Conservation (phyloP, 2,797 vertebrate species). For the Alosa sapidissima region DNA sequence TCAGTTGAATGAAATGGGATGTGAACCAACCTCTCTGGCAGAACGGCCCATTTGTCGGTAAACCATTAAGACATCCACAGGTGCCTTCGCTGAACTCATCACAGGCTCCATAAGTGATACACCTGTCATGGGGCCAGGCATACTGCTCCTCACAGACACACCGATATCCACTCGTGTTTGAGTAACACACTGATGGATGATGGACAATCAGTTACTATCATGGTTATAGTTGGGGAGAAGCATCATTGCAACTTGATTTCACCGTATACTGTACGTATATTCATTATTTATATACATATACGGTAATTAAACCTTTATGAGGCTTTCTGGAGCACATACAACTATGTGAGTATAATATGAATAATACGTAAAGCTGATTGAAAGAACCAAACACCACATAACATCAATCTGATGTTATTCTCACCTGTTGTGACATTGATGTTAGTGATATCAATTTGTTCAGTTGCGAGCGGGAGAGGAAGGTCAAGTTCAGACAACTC, state of each 20-base stretch:
- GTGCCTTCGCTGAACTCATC: not conserved
- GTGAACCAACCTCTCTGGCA: conserved; percentile 70
- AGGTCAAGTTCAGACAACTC: conserved; percentile 19
- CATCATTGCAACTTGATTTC: not conserved
- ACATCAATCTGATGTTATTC: not conserved
- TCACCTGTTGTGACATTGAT: conserved; percentile 25
- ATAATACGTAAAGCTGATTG: not conserved
- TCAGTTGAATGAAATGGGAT: too few species aligned
- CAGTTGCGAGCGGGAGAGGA: conserved; percentile 4
- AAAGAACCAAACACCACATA: not conserved
- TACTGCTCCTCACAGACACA: conserved; percentile 79
- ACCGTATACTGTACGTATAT: not conserved
- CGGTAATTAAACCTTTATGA: not conserved
- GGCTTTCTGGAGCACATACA: not conserved
- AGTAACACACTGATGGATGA: conserved; percentile 71
- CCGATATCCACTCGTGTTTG: conserved; percentile 52
- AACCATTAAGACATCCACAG: conserved; percentile 66
- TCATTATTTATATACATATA: not conserved
- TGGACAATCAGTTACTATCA: not conserved
- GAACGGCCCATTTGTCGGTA: conserved; percentile 63
- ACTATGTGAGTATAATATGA: not conserved
- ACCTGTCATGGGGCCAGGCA: conserved; percentile 69
- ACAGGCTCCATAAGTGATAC: conserved; percentile 36
- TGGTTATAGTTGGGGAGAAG: not conserved
- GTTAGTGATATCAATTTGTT: conserved; percentile 39